Evolutionary conservation across 2,113 vertebrate genomes (phyloP).

Genomic region (Strix uralensis): DNA sequence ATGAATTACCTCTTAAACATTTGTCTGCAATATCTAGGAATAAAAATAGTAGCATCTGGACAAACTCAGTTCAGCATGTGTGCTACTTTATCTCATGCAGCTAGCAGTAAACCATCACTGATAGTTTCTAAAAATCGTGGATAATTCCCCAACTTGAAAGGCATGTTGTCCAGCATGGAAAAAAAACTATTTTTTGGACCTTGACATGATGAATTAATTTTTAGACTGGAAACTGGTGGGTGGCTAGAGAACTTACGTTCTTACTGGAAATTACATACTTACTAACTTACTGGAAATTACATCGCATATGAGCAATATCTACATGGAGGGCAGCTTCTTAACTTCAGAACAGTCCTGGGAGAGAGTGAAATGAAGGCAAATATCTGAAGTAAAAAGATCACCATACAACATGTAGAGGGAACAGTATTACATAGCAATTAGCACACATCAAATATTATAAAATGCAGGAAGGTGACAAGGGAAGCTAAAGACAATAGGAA

Average conservation of each 20-base stretch:
- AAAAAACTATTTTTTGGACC: neutral
- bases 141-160: neutral
- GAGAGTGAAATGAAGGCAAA: neutral
- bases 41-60: constrained; percentile 20
- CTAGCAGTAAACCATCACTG: neutral
- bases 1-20: neutral
- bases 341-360: neutral
- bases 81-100: neutral
- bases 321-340: neutral
- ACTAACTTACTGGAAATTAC: neutral
- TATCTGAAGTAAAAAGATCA: neutral
- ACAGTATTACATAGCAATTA: neutral
- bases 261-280: neutral
- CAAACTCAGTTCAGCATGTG: neutral
- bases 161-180: neutral
- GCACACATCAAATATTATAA: neutral
- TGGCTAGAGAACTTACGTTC: neutral
- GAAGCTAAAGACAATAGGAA: neutral
- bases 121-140: neutral
- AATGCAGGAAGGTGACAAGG: neutral
- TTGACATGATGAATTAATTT: neutral
- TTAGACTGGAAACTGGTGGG: neutral
- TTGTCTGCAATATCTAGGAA: neutral
- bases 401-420: neutral
- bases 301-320: neutral